Conservation (phyloP, 2,888 invertebrate species). For the Brachyptera putata region DNA sequence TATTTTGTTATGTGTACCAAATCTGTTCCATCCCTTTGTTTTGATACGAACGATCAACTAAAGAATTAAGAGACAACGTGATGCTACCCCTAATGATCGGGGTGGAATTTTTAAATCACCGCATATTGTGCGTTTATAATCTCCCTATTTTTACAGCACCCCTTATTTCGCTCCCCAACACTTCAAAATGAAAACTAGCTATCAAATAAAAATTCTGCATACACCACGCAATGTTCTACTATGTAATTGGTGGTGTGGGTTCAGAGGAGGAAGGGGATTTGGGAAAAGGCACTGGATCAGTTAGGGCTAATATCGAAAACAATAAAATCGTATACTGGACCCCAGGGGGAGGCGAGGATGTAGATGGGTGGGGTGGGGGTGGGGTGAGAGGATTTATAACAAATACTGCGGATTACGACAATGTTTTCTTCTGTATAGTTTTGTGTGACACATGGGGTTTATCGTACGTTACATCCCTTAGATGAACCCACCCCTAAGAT, state of each 20-base stretch:
- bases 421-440: constrained; percentile 9
- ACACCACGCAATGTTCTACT: background rate
- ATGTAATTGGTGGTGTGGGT: background rate
- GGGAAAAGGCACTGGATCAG: constrained; percentile 23
- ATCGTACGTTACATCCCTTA: constrained; percentile 11
- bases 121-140: constrained; percentile 32
- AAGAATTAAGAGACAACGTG: constrained; percentile 3
- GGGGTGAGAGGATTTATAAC: constrained; percentile 25
- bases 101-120: constrained; percentile 30
- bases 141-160: constrained; percentile 19
- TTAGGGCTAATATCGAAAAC: constrained; percentile 30
- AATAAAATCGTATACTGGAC: constrained; percentile 28
- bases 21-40: too few relatives aligned
- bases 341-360: constrained; percentile 10
- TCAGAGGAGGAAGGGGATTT: background rate
- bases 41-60: too few relatives aligned
- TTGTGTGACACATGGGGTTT: constrained; percentile 27
- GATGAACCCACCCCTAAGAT: background rate
- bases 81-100: constrained; percentile 14
- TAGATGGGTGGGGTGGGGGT: constrained; percentile 3
- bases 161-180: background rate
- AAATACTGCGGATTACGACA: constrained; percentile 30
- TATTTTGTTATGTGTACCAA: too few relatives aligned
- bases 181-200: constrained; percentile 19
- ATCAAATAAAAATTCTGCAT: constrained; percentile 20